phyloP scores from a whole-genome alignment of 2,888 invertebrate species.

The Drosophila infuscata region DNA sequence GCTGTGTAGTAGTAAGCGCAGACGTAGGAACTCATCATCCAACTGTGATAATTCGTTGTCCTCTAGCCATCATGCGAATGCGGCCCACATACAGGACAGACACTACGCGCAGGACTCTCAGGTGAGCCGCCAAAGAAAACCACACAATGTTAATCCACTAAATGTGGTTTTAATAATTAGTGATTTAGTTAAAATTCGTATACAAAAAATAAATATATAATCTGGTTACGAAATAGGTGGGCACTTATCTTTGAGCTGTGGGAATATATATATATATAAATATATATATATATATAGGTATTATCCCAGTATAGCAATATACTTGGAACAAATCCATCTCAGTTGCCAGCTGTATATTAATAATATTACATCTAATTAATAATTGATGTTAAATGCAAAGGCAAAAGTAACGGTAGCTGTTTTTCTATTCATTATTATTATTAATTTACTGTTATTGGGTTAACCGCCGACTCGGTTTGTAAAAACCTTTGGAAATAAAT shows the following conservation, averaged over 20 bases:
- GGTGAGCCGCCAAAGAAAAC: conserved; percentile 84
- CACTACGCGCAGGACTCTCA: conserved; percentile 89
- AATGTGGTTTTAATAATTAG: background rate
- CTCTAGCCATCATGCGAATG: conserved; percentile 86
- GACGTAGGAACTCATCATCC: conserved; percentile 86
- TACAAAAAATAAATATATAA: background rate
- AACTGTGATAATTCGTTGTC: conserved; percentile 89
- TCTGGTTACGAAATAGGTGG: background rate
- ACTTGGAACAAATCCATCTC: background rate
- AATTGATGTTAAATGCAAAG: background rate
- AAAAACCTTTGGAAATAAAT: background rate
- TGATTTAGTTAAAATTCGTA: background rate
- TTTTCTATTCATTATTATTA: background rate
- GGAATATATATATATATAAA: background rate
- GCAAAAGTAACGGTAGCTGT: background rate
- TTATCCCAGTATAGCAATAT: background rate
- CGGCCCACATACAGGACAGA: conserved; percentile 86
- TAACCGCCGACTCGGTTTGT: background rate
- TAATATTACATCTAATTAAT: background rate
- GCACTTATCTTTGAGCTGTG: background rate
- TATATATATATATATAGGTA: background rate
- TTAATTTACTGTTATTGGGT: background rate
- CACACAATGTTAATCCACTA: background rate
- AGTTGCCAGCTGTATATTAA: background rate
- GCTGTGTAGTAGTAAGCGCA: conserved; percentile 86